Base-by-base conservation (phyloP, 1,140 invertebrate species). In the Drosophila pseudoananassae region DNA sequence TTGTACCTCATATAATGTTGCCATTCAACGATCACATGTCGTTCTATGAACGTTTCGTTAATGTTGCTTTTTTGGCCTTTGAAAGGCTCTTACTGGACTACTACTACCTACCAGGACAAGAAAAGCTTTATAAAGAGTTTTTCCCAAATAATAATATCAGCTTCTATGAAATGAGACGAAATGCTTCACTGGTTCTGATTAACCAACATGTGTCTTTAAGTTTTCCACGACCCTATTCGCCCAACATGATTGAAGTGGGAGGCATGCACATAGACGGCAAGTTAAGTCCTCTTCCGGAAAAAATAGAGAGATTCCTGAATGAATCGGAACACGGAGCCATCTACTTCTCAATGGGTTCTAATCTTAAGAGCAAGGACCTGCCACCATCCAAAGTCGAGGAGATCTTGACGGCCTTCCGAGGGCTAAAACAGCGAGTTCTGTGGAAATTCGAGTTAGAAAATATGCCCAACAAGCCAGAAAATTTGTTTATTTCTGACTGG, bases 381-480 rank as follows among this genome's bases (percentile, higher is more conserved):
- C 92, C 92, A 0, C 54, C 64, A 6, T 60, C 90, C n/a, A 93
- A 93, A 56, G 57, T 92, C 10, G 74, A 92, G 51, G 74, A 92
- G 12, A 92, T 95, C 56, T 53, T 93, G 47, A 73, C 92, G 50
- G 93, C 93, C 10, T 94, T 94, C 59, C 74, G 63, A 8, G 63
- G 70, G 4, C 12, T 94, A 2, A 93, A 93, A 6, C 93, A 94
- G 63, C 92, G 92, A 49, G 92, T 95, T 6, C 65, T 95, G 3
- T 95, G 94, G 94, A 95, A 95, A 83, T 93, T 93, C 69, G 94
- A 95, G 66, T 89, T 92, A 9, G 90, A 91, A 0, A 90, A 87
- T 2, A 63, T 94, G 27, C 90, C 92, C 2, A 91, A 90, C 63
- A 90, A 90, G 9, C 93, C 93, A 0, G 69, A 92, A 0, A 95